Evolutionary conservation across 2,888 invertebrate species (phyloP), one percentile per base, ranked within the genome.

Genomic region (Acronicta psi): DNA sequence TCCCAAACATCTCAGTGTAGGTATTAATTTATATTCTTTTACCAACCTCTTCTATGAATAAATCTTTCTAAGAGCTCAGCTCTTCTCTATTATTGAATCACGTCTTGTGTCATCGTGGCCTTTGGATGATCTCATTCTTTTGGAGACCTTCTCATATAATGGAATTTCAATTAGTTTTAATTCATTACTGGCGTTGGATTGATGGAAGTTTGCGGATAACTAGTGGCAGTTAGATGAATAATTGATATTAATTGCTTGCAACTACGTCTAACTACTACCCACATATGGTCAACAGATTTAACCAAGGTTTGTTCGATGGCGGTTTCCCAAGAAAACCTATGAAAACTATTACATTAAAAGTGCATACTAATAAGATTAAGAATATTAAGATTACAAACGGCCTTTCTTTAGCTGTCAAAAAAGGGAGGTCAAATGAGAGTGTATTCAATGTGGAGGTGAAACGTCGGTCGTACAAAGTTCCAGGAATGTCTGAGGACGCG

Each of bases 31-130:
- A 72, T 76, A 75, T 69, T 60, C 65, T 63, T 61, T 70, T 69
- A 58, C 61, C 55, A 56, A 11, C 51, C 57, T 38, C 59, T 59
- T 69, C 52, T 60, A 62, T 60, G 57, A 72, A 72, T 65, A 51
- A 60, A 54, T 70, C 60, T 69, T n/a, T 70, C 59, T 41, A 66
- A 68, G 78, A 77, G 74, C 63, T 69, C 69, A 61, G 63, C n/a
- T n/a, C n/a, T n/a, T n/a, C n/a, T n/a, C n/a, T 77, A 74, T 78
- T 80, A 75, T 89, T 88, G 84, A 90, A 86, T 87, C 87, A 88
- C 77, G 80, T 77, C 79, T 88, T 85, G 87, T 88, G 86, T 90
- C 87, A 88, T 89, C 86, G 86, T 89, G 89, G 88, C 84, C 87
- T 87, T 73, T 53, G 42, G 80, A 83, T 91, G 90, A 91, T 88